Base-by-base conservation (phyloP, 1,140 invertebrate species). In the Campoletis sonorensis region DNA sequence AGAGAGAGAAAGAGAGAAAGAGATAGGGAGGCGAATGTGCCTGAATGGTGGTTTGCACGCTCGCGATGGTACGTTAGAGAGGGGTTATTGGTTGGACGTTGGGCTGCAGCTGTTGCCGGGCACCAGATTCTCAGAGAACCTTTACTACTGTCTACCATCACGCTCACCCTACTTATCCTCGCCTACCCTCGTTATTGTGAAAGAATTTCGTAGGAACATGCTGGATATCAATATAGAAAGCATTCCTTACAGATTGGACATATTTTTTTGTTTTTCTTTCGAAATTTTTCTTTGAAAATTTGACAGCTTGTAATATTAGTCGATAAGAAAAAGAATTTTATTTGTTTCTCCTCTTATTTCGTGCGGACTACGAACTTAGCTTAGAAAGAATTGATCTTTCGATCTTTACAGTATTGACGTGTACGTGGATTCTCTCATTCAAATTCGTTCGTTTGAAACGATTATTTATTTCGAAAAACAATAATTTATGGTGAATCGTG, bases 11-110 rank as follows among this genome's bases (percentile, higher is more conserved):
- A 64, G 67, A 70, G 68, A 64, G 81, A 70, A 40, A 80, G 80
- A 70, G 27, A 71, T 21, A 68, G 54, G 54, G 79, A 26, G 82
- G 80, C 71, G 81, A 75, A 61, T 67, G 73, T 79, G 75, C 49
- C 78, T 68, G 79, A 84, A 83, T 79, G 30, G 45, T 37, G 84
- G 81, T 86, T 78, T 84, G 86, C 82, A 81, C 79, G 75, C 79
- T 80, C 83, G 72, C 79, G 81, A 86, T 79, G 30, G 16, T 23
- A 79, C 67, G 80, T 80, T 84, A 84, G 82, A 79, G 73, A 79
- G 64, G 80, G 83, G 81, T 83, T 85, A 85, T 82, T 79, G 79
- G 78, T 79, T 82, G 83, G 82, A 68, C 83, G 76, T 79, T 40
- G 81, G 33, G 79, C 76, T 71, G 61, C 75, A 33, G 79, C 27